Evolutionary conservation across 2,888 invertebrate species (phyloP), one percentile per base, ranked within the genome.

Genomic region (Archips xylosteana): DNA sequence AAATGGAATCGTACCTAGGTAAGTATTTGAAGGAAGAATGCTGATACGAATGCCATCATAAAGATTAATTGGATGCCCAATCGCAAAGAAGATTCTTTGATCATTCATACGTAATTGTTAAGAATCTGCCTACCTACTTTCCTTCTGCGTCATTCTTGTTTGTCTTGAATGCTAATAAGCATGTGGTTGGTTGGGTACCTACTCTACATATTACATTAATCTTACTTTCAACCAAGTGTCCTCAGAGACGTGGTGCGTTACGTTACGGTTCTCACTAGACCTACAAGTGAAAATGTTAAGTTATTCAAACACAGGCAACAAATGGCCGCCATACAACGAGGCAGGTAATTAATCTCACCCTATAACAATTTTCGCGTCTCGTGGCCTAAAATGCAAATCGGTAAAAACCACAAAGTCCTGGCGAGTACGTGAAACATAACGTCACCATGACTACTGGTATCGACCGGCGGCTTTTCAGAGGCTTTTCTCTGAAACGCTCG

Each of bases 401-500:
- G 81, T 87, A 85, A 89, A 90, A 89, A 89, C 85, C 85, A 81
- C 83, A 85, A 86, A 68, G 83, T 89, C 86, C 86, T 88, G 82
- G 78, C 82, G 80, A 85, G 82, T 89, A 91, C 90, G 87, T 92
- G 88, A 93, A 94, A 92, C 93, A 91, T 34, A 88, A 87, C 91
- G 92, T 94, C 87, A 76, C 91, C 88, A 94, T 93, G 89, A 83
- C 88, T 85, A 94, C 90, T 32, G 64, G 80, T 94, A 94, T 94
- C 94, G 94, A 94, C 86, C 92, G 88, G 86, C 88, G 92, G 91
- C 91, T 91, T 94, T 94, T 90, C 92, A 91, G 90, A 92, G 90
- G 89, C 90, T 90, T 91, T 91, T 85, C 87, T 87, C 90, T 91
- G 90, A 92, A 91, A 87, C 84, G 85, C 83, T 83, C 82, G 80